Base-by-base conservation (phyloP, 92 coral and sea anemone genomes). In the Anthopleura xanthogrammica region DNA sequence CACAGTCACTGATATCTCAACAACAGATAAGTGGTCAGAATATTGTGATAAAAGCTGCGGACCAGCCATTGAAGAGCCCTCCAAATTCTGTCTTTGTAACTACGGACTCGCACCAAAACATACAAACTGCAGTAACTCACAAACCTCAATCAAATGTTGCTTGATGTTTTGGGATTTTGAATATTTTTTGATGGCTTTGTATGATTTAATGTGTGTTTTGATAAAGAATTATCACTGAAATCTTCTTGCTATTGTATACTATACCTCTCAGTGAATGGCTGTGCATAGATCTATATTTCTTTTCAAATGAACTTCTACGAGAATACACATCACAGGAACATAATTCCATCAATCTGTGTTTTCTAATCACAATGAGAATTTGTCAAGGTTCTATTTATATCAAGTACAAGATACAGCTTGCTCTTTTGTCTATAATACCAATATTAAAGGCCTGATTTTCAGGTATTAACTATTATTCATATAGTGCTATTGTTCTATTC, bases 61-160 rank as follows among this genome's bases (percentile, higher is more conserved):
- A 93, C 40, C 90, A 86, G 72, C 98, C 89, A 19, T 82, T 93
- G 57, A 93, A 91, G 39, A 91, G 98, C 77, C 95, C 98, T 72
- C 98, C 93, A 0, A 83, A 86, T 24, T 52, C 98, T 22, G 95
- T 93, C 77, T 93, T 93, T 75, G 95, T 84, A 2, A 89, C 92
- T 40, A 87, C 87, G 17, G 98, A 93, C 68, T 79, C 94, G 16
- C 94, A 87, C 24, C 92, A 90, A 80, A 91, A 87, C 62, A 77
- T 93, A 48, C 97, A 93, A 56, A 89, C 91, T 36, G 84, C 94
- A 3, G 97, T 93, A 57, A 86, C 89, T 14, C 97, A 93, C 62
- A 93, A 93, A 80, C 98, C 98, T 58, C 98, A 93, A 85, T 93
- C 98, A 64, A 93, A 93, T 86, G 98, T 91, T 70, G 98, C 93